phyloP scores from a whole-genome alignment of 2,888 invertebrate genomes.

The Antheraea yamamai region DNA sequence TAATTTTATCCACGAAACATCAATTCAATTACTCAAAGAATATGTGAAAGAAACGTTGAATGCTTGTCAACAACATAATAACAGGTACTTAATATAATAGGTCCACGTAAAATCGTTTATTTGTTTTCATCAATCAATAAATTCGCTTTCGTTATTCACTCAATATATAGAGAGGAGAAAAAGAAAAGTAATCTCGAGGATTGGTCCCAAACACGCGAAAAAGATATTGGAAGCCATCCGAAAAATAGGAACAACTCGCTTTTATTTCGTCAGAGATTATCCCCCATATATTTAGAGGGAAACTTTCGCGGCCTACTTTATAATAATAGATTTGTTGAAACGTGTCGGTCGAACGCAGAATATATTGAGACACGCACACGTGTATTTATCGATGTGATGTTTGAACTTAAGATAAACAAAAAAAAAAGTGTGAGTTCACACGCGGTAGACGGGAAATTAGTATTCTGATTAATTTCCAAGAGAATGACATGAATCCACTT shows the following conservation, averaged over 20 bases:
- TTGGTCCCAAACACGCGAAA: conserved; percentile 65
- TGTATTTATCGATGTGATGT: not conserved
- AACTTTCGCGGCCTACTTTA: conserved; percentile 34
- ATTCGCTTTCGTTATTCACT: conserved; percentile 61
- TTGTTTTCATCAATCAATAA: conserved; percentile 58
- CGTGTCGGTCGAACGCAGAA: conserved; percentile 1
- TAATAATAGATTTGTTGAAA: conserved; percentile 24
- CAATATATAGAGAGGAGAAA: conserved; percentile 55
- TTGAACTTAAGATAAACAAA: not conserved
- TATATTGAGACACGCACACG: not conserved
- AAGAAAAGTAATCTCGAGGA: conserved; percentile 64
- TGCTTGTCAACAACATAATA: conserved; percentile 19
- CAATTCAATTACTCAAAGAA: conserved; percentile 5
- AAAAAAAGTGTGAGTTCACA: not conserved
- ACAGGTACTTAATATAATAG: conserved; percentile 23
- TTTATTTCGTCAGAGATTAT: conserved; percentile 56
- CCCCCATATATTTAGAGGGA: conserved; percentile 46
- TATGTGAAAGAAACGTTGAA: conserved; percentile 14
- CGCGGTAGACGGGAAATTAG: too few species aligned
- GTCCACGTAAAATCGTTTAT: conserved; percentile 47
- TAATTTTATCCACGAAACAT: too few species aligned
- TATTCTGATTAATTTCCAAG: too few species aligned
- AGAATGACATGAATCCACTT: too few species aligned
- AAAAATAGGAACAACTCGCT: conserved; percentile 56
- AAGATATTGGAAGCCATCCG: conserved; percentile 65